phyloP scores from a whole-genome alignment of 92 coral and sea anemone genomes.

The Ricordea florida region DNA sequence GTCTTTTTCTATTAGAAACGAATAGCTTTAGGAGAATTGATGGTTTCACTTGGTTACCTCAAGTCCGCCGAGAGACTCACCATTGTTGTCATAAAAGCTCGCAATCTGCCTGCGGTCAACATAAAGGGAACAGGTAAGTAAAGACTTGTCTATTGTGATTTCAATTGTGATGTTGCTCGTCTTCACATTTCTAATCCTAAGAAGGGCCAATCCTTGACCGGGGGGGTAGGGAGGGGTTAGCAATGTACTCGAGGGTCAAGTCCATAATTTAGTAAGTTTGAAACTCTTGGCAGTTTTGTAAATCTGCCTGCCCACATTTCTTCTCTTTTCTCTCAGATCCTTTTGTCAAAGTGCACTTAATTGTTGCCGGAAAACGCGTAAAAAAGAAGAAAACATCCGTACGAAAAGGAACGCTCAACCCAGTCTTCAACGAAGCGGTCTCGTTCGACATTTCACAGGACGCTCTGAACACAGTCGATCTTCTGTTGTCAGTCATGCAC shows the following conservation, averaged over 20 bases:
- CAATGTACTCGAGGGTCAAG: too few species aligned
- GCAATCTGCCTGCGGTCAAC: conserved; percentile 89
- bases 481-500: conserved; percentile 91
- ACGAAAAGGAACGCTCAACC: conserved; percentile 80
- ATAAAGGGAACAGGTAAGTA: conserved; percentile 88
- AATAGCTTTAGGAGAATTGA: conserved; percentile 81
- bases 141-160: background rate
- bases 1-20: conserved; percentile 49
- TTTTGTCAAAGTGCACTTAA: conserved; percentile 78
- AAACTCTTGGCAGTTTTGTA: too few species aligned
- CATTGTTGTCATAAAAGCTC: conserved; percentile 86
- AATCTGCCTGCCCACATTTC: too few species aligned
- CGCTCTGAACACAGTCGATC: conserved; percentile 68
- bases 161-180: too few species aligned
- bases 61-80: conserved; percentile 92
- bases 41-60: conserved; percentile 88
- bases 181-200: too few species aligned
- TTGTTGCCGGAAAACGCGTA: conserved; percentile 79
- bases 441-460: conserved; percentile 85
- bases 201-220: too few species aligned
- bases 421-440: conserved; percentile 91
- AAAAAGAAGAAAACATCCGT: conserved; percentile 89
- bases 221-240: too few species aligned
- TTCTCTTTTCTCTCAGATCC: conserved; percentile 56
- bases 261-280: too few species aligned